Conservation (phyloP, 2,113 vertebrate genomes). For the Callocephalon fimbriatum region DNA sequence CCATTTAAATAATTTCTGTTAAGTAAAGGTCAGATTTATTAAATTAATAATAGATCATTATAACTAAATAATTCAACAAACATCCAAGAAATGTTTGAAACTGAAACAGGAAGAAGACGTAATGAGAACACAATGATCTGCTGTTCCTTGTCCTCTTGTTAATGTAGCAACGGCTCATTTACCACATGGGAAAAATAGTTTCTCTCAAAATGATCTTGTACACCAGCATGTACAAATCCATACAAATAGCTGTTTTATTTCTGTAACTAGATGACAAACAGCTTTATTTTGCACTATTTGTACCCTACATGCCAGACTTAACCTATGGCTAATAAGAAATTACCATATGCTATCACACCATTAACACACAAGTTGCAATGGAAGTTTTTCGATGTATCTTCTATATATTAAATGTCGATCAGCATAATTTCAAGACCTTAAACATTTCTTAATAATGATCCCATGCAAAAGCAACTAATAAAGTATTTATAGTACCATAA, state of each 20-base stretch:
- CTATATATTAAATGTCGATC: neutral
- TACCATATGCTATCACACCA: neutral
- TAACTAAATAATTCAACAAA: neutral
- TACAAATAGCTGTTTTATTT: neutral
- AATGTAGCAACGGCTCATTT: neutral
- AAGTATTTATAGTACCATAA: neutral
- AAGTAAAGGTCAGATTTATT: neutral
- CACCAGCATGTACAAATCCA: neutral
- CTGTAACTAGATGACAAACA: neutral
- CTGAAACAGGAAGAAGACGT: neutral
- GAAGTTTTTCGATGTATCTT: neutral
- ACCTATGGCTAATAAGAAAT: neutral
- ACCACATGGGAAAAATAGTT: neutral
- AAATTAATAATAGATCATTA: neutral
- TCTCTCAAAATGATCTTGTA: neutral
- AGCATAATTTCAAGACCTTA: neutral
- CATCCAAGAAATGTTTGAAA: neutral
- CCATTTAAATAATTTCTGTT: neutral
- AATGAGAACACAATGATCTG: neutral
- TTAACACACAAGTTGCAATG: neutral
- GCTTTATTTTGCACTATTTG: neutral
- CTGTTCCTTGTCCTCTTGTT: neutral
- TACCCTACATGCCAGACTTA: neutral
- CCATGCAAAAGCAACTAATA: neutral
- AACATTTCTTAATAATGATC: neutral